Percentiles rank a stretch among this genome's conserved stretches.
Evolutionary conservation across 2,113 vertebrate genomes (phyloP).

Genomic region (Sciurus niger): DNA sequence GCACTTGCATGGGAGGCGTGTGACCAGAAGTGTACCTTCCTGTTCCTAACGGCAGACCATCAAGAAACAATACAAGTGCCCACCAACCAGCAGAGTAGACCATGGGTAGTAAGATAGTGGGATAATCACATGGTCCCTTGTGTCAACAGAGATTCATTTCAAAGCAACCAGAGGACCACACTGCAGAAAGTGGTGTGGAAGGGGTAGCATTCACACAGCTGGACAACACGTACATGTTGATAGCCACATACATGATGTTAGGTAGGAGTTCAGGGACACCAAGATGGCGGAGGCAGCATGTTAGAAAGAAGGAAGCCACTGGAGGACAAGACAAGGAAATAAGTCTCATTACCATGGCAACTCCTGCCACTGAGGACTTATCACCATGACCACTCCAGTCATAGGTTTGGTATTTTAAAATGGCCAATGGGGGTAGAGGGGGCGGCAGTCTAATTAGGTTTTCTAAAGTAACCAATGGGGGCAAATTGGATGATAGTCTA

Average conservation of each 20-base stretch:
- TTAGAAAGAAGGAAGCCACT: no score
- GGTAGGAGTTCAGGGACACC: no score
- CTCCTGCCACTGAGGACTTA: no score
- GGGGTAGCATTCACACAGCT: neutral
- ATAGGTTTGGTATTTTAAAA: no score
- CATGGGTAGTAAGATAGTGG: neutral
- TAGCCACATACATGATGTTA: neutral
- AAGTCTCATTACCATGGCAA: no score
- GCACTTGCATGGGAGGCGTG: neutral
- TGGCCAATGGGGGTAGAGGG: no score
- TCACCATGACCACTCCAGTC: no score
- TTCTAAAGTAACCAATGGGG: no score
- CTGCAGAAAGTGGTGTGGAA: neutral
- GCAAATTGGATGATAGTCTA: no score
- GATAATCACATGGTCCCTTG: neutral
- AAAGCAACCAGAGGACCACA: neutral
- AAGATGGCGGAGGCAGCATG: no score
- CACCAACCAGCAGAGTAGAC: neutral
- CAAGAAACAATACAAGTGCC: slow-evolving; percentile 11
- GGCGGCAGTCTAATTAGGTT: no score
- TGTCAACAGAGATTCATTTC: neutral
- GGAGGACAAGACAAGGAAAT: no score
- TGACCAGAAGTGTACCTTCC: neutral
- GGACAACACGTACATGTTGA: neutral
- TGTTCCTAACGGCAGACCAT: slow-evolving; percentile 9